Evolutionary conservation across 2,888 invertebrate genomes (phyloP).

Genomic region (Masnerella sp.): DNA sequence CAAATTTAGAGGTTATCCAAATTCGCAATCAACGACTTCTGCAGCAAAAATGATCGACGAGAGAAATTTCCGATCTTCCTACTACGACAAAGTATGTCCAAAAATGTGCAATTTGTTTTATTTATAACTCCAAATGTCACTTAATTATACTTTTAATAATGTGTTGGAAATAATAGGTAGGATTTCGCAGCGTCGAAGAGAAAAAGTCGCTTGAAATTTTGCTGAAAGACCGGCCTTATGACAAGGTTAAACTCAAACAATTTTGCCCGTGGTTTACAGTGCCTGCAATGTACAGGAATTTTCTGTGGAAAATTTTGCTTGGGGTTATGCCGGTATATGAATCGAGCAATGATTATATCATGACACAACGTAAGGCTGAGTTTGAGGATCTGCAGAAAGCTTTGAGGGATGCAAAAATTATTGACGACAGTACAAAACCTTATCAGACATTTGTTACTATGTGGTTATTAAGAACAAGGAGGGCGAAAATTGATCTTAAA

Average conservation of each 20-base stretch:
- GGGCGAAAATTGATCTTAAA: slow-evolving; percentile 78
- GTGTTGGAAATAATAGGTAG: slow-evolving; percentile 79
- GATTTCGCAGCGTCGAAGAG: slow-evolving; percentile 93
- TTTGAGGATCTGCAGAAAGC: slow-evolving; percentile 87
- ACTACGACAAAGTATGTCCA: slow-evolving; percentile 84
- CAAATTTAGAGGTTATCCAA: no score
- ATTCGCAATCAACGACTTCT: no score
- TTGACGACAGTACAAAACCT: slow-evolving; percentile 83
- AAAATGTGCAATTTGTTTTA: not conserved
- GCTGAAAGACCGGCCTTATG: slow-evolving; percentile 90
- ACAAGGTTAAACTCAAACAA: slow-evolving; percentile 88
- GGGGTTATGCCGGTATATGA: slow-evolving; percentile 88
- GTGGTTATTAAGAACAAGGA: slow-evolving; percentile 89
- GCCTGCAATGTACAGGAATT: slow-evolving; percentile 87
- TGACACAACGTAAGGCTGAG: slow-evolving; percentile 85
- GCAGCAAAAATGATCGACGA: slow-evolving; percentile 80
- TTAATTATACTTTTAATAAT: no score
- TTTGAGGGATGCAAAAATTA: slow-evolving; percentile 83
- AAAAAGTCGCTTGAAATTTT: slow-evolving; percentile 93
- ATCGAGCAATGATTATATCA: slow-evolving; percentile 86
- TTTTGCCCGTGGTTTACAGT: slow-evolving; percentile 92
- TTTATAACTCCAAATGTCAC: no score
- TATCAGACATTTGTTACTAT: slow-evolving; percentile 86
- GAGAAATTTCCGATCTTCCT: slow-evolving; percentile 88
- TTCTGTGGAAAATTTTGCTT: slow-evolving; percentile 91